These are phyloP conservation scores for Dipodomys merriami DNA, from an alignment of 2,113 vertebrate genomes.

Conservation along the genomic window DNA sequence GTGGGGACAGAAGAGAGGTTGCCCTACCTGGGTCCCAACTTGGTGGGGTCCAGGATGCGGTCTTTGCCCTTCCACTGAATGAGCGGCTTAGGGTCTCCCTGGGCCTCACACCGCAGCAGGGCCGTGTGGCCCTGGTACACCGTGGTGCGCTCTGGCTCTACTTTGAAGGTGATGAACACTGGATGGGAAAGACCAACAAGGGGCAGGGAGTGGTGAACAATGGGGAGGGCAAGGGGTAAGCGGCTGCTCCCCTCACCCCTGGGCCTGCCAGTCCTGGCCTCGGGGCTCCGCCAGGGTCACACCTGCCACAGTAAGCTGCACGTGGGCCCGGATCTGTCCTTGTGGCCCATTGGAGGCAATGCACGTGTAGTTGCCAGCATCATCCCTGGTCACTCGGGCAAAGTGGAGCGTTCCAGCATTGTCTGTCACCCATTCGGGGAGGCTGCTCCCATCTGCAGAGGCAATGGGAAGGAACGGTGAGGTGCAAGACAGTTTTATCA, in stretches of 20 bases:
- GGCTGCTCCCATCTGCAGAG: constrained; percentile 91
- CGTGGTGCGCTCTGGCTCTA: constrained; percentile 94
- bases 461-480: constrained; percentile 7
- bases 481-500: background rate
- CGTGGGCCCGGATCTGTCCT: constrained; percentile 94
- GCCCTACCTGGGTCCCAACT: constrained; percentile 88
- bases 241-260: no score
- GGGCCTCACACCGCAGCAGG: constrained; percentile 96
- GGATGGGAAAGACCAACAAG: constrained; percentile 34
- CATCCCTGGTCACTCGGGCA: constrained; percentile 91
- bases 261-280: background rate
- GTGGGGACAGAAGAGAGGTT: fast-evolving
- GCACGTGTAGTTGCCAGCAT: constrained; percentile 96
- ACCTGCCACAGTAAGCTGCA: constrained; percentile 96
- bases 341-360: constrained; percentile 94
- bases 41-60: constrained; percentile 90
- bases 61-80: constrained; percentile 98
- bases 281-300: background rate
- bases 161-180: constrained; percentile 95
- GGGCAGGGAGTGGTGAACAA: background rate
- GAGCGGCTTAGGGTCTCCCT: constrained; percentile 92
- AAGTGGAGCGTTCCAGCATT: constrained; percentile 92
- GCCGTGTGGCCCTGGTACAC: constrained; percentile 98
- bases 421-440: constrained; percentile 91
- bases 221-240: background rate